Conservation (phyloP, 2,797 vertebrate genomes). For the Botia almorhae region DNA sequence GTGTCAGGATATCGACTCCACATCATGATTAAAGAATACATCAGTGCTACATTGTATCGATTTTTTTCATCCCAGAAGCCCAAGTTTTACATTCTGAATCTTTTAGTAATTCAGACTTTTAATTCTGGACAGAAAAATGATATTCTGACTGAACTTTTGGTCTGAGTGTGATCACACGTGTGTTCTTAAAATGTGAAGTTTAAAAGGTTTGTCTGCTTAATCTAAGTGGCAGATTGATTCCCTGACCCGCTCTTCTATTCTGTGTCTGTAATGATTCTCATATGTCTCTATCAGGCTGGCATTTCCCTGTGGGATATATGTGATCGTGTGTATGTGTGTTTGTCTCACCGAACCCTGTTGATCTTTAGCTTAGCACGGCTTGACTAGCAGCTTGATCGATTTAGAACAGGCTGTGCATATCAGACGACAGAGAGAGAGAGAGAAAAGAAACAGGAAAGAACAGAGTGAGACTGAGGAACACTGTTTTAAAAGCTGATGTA, state of each 20-base stretch:
- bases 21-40: background rate
- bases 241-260: slow-evolving; percentile 18
- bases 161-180: background rate
- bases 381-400: slow-evolving; percentile 18
- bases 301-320: slow-evolving; percentile 23
- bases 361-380: slow-evolving; percentile 14
- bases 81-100: background rate
- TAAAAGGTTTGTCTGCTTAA: slow-evolving; percentile 9
- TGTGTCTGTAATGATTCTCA: slow-evolving; percentile 44
- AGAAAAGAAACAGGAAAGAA: background rate
- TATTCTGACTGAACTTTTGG: background rate
- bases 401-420: slow-evolving; percentile 29
- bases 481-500: slow-evolving; percentile 29
- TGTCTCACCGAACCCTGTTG: slow-evolving; percentile 12
- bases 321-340: background rate
- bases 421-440: background rate
- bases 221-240: slow-evolving; percentile 14
- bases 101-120: background rate
- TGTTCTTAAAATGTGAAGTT: background rate
- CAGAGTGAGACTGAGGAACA: slow-evolving; percentile 6
- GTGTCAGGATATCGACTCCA: background rate
- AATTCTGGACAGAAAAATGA: background rate
- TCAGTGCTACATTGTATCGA: background rate
- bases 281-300: slow-evolving; percentile 31
- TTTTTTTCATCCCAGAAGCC: background rate